Evolutionary conservation across 2,797 vertebrate species (phyloP).

Genomic region (Hapalemur alaotrensis): DNA sequence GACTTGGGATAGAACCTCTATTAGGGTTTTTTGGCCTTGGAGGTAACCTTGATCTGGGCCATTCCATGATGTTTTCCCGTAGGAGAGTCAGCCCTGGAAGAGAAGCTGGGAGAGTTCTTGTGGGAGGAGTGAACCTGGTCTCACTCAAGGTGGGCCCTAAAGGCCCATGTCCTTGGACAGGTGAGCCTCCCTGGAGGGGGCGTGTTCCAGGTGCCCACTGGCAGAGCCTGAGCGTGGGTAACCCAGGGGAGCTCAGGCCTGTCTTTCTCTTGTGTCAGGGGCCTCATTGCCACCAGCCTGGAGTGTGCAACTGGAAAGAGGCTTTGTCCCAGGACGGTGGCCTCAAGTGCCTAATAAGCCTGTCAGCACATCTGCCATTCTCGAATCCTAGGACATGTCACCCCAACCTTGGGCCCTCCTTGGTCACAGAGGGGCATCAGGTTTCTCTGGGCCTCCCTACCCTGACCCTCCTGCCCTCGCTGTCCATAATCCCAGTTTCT

Average conservation of each 20-base stretch:
- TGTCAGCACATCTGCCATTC: not conserved
- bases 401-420: not conserved
- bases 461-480: not conserved
- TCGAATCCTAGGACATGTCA: not conserved
- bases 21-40: not conserved
- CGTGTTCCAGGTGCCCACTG: not conserved
- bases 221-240: not conserved
- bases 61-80: not conserved
- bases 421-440: not conserved
- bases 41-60: not conserved
- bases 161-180: not conserved
- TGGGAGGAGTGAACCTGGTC: conserved; percentile 14
- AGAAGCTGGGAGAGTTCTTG: not conserved
- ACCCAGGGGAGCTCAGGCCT: not conserved
- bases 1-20: not conserved
- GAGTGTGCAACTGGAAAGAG: not conserved
- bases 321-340: conserved; percentile 7
- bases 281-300: not conserved
- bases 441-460: not conserved
- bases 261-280: not conserved
- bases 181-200: not conserved
- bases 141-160: not conserved
- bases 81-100: not conserved
- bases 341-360: not conserved
- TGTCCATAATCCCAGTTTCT: not conserved